Conservation (phyloP, 1,140 invertebrate genomes). For the Neodiprion virginianus region DNA sequence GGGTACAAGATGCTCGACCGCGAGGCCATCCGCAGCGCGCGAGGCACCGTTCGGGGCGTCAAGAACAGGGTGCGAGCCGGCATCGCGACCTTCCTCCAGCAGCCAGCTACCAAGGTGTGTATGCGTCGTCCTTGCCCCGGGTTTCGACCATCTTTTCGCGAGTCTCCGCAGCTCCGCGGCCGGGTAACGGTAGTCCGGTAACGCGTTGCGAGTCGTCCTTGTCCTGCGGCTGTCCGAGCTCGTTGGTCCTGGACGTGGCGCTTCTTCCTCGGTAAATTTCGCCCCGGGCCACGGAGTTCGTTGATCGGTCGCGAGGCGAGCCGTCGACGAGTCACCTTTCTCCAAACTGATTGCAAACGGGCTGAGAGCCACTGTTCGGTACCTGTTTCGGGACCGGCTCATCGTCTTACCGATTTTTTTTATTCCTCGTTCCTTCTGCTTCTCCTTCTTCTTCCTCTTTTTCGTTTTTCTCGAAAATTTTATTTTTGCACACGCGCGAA, state of each 20-base stretch:
- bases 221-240: not conserved
- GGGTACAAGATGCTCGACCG: conserved; percentile 79
- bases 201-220: not conserved
- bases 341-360: too few relatives aligned
- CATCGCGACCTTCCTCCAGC: conserved; percentile 90
- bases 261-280: not conserved
- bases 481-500: too few relatives aligned
- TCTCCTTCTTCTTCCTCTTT: too few relatives aligned
- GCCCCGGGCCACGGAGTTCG: not conserved
- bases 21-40: conserved; percentile 84
- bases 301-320: not conserved
- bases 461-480: too few relatives aligned
- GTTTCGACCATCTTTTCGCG: not conserved
- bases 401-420: too few relatives aligned
- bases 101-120: conserved; percentile 76
- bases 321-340: too few relatives aligned
- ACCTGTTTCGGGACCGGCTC: too few relatives aligned
- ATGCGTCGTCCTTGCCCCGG: conserved; percentile 10
- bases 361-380: too few relatives aligned
- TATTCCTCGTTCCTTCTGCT: too few relatives aligned
- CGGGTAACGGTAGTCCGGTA: not conserved
- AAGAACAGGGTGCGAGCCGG: conserved; percentile 93
- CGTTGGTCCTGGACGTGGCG: not conserved
- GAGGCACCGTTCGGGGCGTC: conserved; percentile 90
- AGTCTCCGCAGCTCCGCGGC: not conserved